phyloP scores from a whole-genome alignment of 1,140 invertebrate species.

The Heliconius nattereri region DNA sequence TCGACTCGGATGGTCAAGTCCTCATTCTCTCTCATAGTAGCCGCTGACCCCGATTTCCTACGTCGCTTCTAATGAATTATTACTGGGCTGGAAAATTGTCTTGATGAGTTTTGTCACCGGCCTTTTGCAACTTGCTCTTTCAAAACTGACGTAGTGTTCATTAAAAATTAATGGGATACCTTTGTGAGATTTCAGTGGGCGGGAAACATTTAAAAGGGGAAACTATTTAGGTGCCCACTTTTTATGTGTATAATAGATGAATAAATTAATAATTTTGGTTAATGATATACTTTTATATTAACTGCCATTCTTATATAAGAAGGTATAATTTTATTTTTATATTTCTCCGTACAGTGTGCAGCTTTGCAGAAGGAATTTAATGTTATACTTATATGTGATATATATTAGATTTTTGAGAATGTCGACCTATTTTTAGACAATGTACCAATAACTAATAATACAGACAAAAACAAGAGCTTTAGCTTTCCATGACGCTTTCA shows the following conservation, averaged over 20 bases:
- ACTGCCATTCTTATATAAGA: too few species aligned
- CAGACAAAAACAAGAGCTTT: neutral
- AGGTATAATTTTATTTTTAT: too few species aligned
- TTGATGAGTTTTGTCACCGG: conserved; percentile 35
- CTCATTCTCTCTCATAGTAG: conserved; percentile 22
- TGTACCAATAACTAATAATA: neutral
- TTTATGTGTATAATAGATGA: neutral
- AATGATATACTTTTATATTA: too few species aligned
- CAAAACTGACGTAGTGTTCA: conserved; percentile 23
- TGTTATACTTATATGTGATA: neutral
- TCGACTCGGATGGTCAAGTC: conserved; percentile 32
- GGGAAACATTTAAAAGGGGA: neutral
- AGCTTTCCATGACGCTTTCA: neutral
- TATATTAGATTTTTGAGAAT: neutral
- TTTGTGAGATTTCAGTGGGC: conserved; percentile 16
- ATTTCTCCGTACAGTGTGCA: too few species aligned
- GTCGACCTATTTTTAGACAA: neutral
- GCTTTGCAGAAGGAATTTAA: neutral
- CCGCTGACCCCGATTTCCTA: conserved; percentile 38
- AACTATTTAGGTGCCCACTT: neutral
- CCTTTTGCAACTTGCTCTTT: conserved; percentile 30
- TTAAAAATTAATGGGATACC: conserved; percentile 21
- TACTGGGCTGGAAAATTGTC: conserved; percentile 43
- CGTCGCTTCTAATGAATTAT: conserved; percentile 40
- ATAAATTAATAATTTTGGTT: neutral